Evolutionary conservation across 2,113 vertebrate genomes (phyloP), one percentile per base, ranked within the genome.

Genomic region (Nerophis lumbriciformis): DNA sequence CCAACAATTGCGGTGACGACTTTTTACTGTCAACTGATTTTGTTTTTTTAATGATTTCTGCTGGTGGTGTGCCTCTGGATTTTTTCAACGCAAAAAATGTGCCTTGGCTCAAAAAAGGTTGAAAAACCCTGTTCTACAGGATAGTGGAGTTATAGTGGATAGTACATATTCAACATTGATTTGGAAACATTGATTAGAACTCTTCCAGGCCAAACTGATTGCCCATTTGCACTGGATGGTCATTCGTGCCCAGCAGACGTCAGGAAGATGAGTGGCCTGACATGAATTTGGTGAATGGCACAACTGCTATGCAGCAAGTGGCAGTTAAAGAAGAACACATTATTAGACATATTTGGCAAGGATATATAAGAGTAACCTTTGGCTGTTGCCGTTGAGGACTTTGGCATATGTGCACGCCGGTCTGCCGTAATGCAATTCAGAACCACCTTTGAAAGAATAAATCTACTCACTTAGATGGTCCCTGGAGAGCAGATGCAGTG

Each of bases 401-500:
- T 86, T 85, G 83, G 82, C 81, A 82, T 78, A 78, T 84, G 82
- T 72, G 77, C 86, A 79, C 75, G 82, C 75, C 67, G 70, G 60
- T 64, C 68, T 74, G 79, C 70, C 77, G 68, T 85, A 84, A 84
- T 85, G 80, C 79, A 80, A 85, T 87, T 88, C 85, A 83, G 81
- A 88, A 75, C 55, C 62, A 45, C 42, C 80, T 81, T 80, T 85
- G 79, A 85, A 84, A 85, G 75, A 85, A 87, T 88, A 87, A 86
- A 90, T 86, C 76, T 70, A 66, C 77, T 86, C 84, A 89, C 83
- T 88, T 84, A 81, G 72, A 82, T 79, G 67, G 63, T 82, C 79
- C 76, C 74, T 62, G 58, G 81, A 78, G 83, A 79, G 82, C 47
- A 54, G 64, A 79, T 56, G 63, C 79, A 77, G 69, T 28, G 61